These are phyloP conservation scores for Lepidothrix coronata DNA, from an alignment of 2,113 vertebrate species.

Conservation along the genomic window DNA sequence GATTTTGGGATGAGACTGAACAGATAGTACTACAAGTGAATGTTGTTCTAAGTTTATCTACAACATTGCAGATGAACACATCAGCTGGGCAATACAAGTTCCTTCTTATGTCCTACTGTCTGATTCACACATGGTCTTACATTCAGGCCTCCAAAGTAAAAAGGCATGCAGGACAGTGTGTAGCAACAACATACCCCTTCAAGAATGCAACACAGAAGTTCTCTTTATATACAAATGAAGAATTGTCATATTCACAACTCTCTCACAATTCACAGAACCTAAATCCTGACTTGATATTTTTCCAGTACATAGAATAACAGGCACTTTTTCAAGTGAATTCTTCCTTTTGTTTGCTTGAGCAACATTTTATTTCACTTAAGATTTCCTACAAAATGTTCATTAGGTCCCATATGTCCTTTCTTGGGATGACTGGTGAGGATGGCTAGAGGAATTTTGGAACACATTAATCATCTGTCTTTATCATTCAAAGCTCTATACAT, in stretches of 20 bases:
- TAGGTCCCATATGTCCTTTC: background rate
- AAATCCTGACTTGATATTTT: background rate
- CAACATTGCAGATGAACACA: background rate
- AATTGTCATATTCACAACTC: background rate
- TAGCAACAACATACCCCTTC: background rate
- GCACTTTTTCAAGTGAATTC: background rate
- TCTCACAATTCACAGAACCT: background rate
- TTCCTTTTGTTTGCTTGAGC: background rate
- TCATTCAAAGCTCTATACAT: rapidly evolving
- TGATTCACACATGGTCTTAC: background rate
- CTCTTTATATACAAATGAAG: background rate
- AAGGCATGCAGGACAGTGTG: background rate
- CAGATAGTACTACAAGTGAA: background rate
- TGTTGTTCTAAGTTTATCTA: background rate
- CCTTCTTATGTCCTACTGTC: too few relatives aligned
- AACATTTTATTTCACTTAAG: background rate
- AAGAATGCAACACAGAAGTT: background rate
- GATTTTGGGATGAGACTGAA: background rate
- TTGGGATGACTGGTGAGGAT: background rate
- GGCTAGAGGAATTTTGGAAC: background rate
- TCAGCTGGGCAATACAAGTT: background rate
- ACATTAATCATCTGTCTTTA: background rate
- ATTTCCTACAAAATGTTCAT: background rate
- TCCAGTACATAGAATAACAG: background rate
- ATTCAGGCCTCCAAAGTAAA: background rate